Percentiles rank a stretch among this genome's conserved stretches.
Conservation (phyloP, 2,113 vertebrate species). For the Salvelinus sp. region DNA sequence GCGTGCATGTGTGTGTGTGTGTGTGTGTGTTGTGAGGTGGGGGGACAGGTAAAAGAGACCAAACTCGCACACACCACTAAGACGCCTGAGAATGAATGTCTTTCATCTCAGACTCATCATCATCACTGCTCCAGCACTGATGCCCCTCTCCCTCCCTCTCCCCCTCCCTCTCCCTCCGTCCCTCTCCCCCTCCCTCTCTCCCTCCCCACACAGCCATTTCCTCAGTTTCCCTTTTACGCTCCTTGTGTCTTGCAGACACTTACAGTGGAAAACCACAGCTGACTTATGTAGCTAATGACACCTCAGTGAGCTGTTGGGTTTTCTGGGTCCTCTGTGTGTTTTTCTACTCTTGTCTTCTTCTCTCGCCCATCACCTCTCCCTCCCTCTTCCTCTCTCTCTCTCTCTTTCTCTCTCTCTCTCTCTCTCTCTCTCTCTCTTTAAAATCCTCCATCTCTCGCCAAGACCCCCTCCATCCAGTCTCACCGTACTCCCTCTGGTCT, state of each 20-base stretch:
- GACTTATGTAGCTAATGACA: constrained; percentile 74
- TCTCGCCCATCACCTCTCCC: constrained; percentile 69
- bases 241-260: constrained; percentile 31
- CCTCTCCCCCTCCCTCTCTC: constrained; percentile 23
- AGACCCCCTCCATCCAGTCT: constrained; percentile 4
- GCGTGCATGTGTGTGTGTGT: too few relatives aligned
- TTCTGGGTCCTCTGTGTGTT: constrained; percentile 66
- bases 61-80: constrained; percentile 39
- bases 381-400: constrained; percentile 5
- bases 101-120: constrained; percentile 62
- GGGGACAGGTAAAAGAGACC: constrained; percentile 49
- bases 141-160: constrained; percentile 31
- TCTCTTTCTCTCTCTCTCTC: background rate
- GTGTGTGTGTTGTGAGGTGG: background rate
- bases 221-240: constrained; percentile 54
- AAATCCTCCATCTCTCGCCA: constrained; percentile 13
- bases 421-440: background rate
- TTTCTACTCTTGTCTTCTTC: constrained; percentile 45
- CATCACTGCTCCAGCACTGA: constrained; percentile 39
- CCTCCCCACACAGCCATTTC: constrained; percentile 50
- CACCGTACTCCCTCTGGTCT: constrained; percentile 37
- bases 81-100: constrained; percentile 44
- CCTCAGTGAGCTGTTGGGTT: constrained; percentile 75
- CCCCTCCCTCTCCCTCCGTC: background rate
- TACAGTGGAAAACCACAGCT: constrained; percentile 36